phyloP scores from a whole-genome alignment of 2,797 vertebrate species.

The Chloroceryle inda region DNA sequence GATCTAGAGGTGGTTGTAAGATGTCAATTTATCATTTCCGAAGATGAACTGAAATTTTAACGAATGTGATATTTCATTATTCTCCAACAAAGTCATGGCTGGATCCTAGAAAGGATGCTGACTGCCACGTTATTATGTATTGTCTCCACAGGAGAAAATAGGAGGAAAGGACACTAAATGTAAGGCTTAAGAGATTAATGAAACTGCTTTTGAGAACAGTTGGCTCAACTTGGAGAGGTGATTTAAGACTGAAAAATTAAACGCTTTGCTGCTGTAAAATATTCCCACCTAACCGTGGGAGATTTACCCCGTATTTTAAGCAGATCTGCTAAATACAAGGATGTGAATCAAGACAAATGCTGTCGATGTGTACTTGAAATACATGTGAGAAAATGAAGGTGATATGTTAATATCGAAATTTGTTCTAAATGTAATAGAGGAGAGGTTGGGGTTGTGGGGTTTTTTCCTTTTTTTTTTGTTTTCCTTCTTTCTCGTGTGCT shows the following conservation, averaged over 20 bases:
- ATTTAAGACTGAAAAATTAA: not conserved
- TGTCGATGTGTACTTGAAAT: not conserved
- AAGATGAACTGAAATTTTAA: conserved; percentile 53
- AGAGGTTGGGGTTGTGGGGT: not conserved
- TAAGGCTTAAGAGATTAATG: conserved; percentile 12
- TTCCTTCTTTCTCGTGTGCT: not conserved
- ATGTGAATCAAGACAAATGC: not conserved
- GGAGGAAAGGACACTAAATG: conserved; percentile 65
- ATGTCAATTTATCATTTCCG: conserved; percentile 50
- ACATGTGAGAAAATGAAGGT: not conserved
- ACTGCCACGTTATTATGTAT: conserved; percentile 61
- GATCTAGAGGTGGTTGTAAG: conserved; percentile 22
- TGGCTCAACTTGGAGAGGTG: conserved; percentile 11
- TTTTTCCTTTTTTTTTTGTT: not conserved
- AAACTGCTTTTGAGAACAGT: not conserved
- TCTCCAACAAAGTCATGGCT: not conserved
- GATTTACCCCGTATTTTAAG: not conserved
- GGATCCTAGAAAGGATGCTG: not conserved
- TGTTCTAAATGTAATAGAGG: not conserved
- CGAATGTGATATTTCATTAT: not conserved
- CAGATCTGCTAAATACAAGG: not conserved
- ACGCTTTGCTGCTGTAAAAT: not conserved
- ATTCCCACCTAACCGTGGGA: not conserved
- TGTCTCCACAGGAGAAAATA: conserved; percentile 53
- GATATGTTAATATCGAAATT: not conserved